Conservation (phyloP, 2,888 invertebrate species). For the Athetis lepigone region DNA sequence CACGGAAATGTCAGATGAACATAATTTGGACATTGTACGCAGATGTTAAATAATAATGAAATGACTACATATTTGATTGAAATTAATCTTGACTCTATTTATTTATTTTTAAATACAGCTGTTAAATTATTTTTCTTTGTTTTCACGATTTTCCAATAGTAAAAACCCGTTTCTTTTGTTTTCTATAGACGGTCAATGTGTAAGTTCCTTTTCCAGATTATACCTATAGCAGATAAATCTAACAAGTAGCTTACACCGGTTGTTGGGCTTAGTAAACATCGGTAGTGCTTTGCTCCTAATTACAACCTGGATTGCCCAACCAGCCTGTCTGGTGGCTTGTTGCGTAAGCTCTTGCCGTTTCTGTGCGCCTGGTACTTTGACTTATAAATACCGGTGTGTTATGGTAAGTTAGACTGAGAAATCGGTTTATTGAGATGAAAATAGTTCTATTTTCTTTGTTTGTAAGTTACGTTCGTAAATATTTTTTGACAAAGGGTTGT, state of each 20-base stretch:
- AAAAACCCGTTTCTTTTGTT: background rate
- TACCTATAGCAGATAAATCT: background rate
- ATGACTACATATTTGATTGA: no score
- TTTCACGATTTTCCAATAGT: no score
- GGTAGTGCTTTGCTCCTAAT: slow-evolving; percentile 52
- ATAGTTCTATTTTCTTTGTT: no score
- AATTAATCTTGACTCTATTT: no score
- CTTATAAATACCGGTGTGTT: slow-evolving; percentile 28
- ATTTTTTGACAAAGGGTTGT: no score
- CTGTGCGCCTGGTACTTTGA: slow-evolving; percentile 61
- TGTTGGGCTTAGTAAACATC: slow-evolving; percentile 40
- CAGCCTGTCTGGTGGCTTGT: slow-evolving; percentile 37
- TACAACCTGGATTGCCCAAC: slow-evolving; percentile 57
- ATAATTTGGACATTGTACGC: no score
- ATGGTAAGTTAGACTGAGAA: slow-evolving; percentile 7
- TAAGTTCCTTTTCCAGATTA: background rate
- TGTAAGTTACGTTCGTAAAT: no score
- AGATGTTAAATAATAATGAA: no score
- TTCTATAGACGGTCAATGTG: background rate
- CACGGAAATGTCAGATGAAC: background rate
- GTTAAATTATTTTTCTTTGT: no score
- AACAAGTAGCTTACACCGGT: slow-evolving; percentile 15
- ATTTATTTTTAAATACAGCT: no score
- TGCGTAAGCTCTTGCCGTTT: slow-evolving; percentile 53
- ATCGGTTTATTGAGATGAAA: background rate